Evolutionary conservation across 2,888 invertebrate genomes (phyloP).

Genomic region (Chaetogeoica ovagalla): DNA sequence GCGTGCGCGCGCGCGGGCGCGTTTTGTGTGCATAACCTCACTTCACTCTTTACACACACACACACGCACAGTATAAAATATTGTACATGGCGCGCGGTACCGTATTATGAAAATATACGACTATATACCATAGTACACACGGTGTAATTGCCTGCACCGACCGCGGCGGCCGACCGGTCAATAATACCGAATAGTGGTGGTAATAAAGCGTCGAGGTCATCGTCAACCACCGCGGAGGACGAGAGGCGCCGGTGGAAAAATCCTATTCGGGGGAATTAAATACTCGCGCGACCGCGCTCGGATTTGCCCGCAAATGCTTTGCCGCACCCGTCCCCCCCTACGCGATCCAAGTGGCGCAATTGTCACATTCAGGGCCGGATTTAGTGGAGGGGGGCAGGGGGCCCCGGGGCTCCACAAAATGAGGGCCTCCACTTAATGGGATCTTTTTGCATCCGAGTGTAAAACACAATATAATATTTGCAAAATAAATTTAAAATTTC

Average conservation of each 20-base stretch:
- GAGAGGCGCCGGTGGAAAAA: constrained; percentile 9
- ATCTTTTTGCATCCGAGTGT: too few species aligned
- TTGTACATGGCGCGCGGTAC: neutral
- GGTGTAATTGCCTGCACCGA: constrained; percentile 39
- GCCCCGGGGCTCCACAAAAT: too few species aligned
- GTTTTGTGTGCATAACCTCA: constrained; percentile 19
- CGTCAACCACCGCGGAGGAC: constrained; percentile 26
- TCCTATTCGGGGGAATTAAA: constrained; percentile 10
- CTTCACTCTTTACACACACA: constrained; percentile 17
- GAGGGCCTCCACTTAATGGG: too few species aligned
- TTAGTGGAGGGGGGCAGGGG: too few species aligned
- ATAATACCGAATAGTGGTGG: constrained; percentile 6
- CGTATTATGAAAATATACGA: neutral
- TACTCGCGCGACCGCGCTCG: too few species aligned
- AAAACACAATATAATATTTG: too few species aligned
- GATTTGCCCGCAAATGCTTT: too few species aligned
- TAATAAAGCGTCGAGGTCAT: constrained; percentile 48
- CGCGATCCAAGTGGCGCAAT: too few species aligned
- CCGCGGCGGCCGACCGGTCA: constrained; percentile 47
- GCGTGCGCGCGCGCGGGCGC: neutral
- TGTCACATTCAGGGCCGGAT: too few species aligned
- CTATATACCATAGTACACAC: neutral
- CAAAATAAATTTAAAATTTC: too few species aligned
- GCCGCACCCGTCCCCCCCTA: too few species aligned
- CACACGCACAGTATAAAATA: neutral